Percentiles rank a stretch among this genome's conserved stretches.
Evolutionary conservation across 2,113 vertebrate genomes (phyloP).

Genomic region (Vicugna pacos): DNA sequence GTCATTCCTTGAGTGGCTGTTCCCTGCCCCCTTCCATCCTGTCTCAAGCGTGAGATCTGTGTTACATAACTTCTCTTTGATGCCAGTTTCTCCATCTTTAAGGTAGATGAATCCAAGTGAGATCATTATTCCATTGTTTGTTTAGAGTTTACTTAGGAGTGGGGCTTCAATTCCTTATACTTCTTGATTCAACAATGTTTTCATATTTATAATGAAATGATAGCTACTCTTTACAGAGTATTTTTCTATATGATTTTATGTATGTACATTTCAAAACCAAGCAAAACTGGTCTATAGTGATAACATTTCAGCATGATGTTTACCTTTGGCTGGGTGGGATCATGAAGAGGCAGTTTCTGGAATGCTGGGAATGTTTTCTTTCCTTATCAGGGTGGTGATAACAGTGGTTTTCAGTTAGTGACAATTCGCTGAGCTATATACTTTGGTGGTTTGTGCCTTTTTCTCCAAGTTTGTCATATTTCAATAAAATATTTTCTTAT

Average conservation of each 20-base stretch:
- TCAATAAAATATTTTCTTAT: neutral
- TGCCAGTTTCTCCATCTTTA: neutral
- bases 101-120: neutral
- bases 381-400: neutral
- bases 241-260: neutral
- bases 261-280: neutral
- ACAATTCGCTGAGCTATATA: neutral
- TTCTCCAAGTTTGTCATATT: neutral
- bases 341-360: neutral
- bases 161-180: neutral
- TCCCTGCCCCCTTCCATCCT: too few relatives aligned
- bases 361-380: neutral
- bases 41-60: neutral
- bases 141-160: constrained; percentile 10
- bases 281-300: neutral
- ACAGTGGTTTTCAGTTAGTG: neutral
- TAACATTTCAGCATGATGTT: neutral
- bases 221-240: neutral
- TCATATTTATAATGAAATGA: neutral
- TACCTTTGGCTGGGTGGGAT: neutral
- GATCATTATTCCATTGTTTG: neutral
- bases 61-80: neutral
- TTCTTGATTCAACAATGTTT: neutral
- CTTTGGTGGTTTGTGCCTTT: neutral
- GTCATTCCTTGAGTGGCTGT: too few relatives aligned